A percentile compares a stretch with the other conserved stretches of the same genome.
Evolutionary conservation across 1,140 invertebrate genomes (phyloP).

Genomic region (Drosophila triauraria): DNA sequence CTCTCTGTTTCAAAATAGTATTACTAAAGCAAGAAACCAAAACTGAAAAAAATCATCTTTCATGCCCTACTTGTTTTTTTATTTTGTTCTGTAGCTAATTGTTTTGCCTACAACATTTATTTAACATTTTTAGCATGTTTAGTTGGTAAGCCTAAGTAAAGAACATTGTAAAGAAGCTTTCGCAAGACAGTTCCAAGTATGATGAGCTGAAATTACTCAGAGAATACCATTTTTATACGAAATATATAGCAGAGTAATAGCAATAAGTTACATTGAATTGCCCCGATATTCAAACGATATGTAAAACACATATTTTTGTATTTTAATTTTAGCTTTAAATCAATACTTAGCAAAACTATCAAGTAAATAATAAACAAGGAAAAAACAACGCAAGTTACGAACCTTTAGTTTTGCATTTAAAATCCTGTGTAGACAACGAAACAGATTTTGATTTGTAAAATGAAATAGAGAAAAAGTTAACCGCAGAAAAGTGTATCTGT

Average conservation of each 20-base stretch:
- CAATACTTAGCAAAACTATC: constrained; percentile 30
- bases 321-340: constrained; percentile 63
- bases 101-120: constrained; percentile 22
- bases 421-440: constrained; percentile 56
- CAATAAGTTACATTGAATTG: constrained; percentile 41
- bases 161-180: constrained; percentile 51
- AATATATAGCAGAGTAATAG: constrained; percentile 27
- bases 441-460: constrained; percentile 59
- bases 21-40: constrained; percentile 58
- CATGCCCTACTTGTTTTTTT: constrained; percentile 17
- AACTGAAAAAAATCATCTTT: constrained; percentile 39
- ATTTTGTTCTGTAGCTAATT: constrained; percentile 28
- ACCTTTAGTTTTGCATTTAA: constrained; percentile 71
- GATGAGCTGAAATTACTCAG: constrained; percentile 65
- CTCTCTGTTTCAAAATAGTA: constrained; percentile 69
- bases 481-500: constrained; percentile 50
- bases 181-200: constrained; percentile 39
- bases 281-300: constrained; percentile 59
- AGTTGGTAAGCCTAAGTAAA: constrained; percentile 59
- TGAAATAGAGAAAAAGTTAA: constrained; percentile 15
- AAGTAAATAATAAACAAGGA: constrained; percentile 29
- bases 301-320: constrained; percentile 53
- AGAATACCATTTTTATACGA: constrained; percentile 57
- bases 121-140: constrained; percentile 71
- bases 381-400: constrained; percentile 19